Conservation (phyloP, 2,113 vertebrate genomes). For the Plestiodon gilberti region DNA sequence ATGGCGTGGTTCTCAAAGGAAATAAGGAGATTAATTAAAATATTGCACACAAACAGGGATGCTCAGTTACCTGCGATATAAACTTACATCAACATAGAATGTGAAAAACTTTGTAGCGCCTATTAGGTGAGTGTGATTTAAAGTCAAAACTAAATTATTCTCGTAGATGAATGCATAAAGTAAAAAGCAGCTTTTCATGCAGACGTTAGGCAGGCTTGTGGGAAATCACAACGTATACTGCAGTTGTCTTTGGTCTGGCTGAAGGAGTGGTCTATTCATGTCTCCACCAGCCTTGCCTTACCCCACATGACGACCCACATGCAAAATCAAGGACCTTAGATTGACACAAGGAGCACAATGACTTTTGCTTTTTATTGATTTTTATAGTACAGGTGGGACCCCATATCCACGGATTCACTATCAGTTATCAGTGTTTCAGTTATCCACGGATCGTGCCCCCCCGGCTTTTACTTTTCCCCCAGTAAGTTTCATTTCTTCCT, state of each 20-base stretch:
- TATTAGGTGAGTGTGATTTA: conserved; percentile 44
- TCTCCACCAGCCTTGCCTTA: background rate
- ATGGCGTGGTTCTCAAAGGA: conserved; percentile 49
- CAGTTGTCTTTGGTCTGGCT: background rate
- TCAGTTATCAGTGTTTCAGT: no score
- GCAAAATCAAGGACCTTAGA: conserved; percentile 21
- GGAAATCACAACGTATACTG: conserved; percentile 7
- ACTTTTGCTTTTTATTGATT: conserved; percentile 18
- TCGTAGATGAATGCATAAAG: conserved; percentile 6
- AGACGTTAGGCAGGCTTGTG: conserved; percentile 32
- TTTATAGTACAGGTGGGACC: no score
- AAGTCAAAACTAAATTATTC: conserved; percentile 26
- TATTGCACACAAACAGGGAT: conserved; percentile 31
- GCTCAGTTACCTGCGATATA: background rate
- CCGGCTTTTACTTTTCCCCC: no score
- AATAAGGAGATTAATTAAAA: conserved; percentile 58
- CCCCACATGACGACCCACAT: background rate
- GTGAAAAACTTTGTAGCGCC: conserved; percentile 26
- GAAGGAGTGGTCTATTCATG: background rate
- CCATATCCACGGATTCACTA: no score
- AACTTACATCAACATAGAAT: conserved; percentile 16
- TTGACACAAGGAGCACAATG: conserved; percentile 28
- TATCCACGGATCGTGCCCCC: no score
- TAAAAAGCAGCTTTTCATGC: background rate
- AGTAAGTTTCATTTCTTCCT: no score